phyloP scores from a whole-genome alignment of 2,113 vertebrate genomes.

The Narcine bancroftii region DNA sequence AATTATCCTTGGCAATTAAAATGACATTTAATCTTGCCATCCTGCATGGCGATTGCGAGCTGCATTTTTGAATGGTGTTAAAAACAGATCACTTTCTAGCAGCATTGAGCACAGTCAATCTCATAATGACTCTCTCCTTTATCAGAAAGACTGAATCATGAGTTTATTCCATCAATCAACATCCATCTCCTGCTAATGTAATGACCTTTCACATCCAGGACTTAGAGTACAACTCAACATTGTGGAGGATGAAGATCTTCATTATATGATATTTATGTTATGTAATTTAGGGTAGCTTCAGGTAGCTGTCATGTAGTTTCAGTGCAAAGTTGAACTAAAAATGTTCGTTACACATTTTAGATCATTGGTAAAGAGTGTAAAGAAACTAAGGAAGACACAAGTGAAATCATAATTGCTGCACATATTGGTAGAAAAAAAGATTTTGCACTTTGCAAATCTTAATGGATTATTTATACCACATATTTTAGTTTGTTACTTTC shows the following conservation, averaged over 20 bases:
- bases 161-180: background rate
- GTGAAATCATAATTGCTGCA: background rate
- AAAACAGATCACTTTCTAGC: background rate
- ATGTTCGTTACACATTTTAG: background rate
- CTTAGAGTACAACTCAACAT: background rate
- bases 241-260: background rate
- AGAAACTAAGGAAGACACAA: background rate
- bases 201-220: background rate
- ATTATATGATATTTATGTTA: background rate
- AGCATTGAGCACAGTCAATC: background rate
- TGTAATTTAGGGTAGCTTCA: background rate
- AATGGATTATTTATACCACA: background rate
- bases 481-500: background rate
- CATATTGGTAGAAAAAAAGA: background rate
- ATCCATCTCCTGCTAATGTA: background rate
- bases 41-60: background rate
- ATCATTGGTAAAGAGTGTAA: background rate
- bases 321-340: background rate
- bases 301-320: no score
- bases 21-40: background rate
- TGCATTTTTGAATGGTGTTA: background rate
- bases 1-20: background rate
- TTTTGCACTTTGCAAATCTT: background rate
- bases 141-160: background rate
- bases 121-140: background rate